Percentiles rank a stretch among this genome's conserved stretches.
These are phyloP conservation scores for Mustela lutreola DNA, from an alignment of 2,113 vertebrate species.

Conservation along the genomic window DNA sequence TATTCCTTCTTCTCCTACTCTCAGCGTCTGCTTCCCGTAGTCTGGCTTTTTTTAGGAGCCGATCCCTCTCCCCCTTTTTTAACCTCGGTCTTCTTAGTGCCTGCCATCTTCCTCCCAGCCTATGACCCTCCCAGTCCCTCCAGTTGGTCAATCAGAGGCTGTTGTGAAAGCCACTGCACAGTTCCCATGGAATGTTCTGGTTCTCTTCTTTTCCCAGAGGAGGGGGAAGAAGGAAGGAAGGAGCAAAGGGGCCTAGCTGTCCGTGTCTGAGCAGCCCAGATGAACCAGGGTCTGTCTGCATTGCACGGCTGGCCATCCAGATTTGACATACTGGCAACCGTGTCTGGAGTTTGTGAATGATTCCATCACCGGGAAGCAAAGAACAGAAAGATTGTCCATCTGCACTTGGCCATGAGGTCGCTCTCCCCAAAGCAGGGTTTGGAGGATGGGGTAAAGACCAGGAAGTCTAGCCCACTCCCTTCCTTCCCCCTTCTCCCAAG, in stretches of 20 bases:
- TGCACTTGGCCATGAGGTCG: neutral
- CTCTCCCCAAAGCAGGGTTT: neutral
- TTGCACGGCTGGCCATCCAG: neutral
- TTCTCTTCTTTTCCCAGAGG: neutral
- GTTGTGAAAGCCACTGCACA: neutral
- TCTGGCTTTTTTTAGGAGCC: neutral
- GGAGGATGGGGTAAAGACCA: neutral
- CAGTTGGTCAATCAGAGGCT: neutral
- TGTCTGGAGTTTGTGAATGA: neutral
- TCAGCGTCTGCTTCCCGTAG: neutral
- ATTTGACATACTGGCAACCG: neutral
- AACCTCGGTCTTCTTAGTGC: neutral
- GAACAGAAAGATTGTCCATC: neutral
- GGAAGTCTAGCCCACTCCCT: accelerated
- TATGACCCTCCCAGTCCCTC: neutral
- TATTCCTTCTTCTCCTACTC: neutral
- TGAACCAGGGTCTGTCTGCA: accelerated
- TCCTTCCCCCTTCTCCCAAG: too few species aligned
- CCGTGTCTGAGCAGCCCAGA: neutral
- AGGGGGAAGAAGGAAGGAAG: neutral
- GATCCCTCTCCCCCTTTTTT: neutral
- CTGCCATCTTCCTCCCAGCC: neutral
- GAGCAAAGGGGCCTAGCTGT: neutral
- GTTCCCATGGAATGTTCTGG: neutral
- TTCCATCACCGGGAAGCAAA: neutral